Conservation (phyloP, 2,888 invertebrate genomes). For the Cosmia pyralina region DNA sequence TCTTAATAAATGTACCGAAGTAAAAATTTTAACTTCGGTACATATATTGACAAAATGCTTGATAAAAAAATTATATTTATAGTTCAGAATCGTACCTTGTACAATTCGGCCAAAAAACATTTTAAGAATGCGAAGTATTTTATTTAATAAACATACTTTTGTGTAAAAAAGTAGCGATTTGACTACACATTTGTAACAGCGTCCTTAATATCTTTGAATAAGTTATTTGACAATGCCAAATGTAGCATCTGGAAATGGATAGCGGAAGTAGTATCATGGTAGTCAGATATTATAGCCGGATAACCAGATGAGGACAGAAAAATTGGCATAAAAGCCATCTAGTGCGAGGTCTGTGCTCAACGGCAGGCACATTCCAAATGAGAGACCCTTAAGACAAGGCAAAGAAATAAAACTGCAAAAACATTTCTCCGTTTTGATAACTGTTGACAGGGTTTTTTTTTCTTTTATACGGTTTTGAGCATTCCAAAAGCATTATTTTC, state of each 20-base stretch:
- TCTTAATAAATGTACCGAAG: no score
- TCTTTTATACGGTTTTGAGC: neutral
- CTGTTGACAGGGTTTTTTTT: constrained; percentile 22
- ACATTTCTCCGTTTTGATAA: constrained; percentile 35
- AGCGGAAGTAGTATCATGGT: neutral
- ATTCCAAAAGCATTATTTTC: neutral
- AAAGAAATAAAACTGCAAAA: constrained; percentile 45
- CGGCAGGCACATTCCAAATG: constrained; percentile 31
- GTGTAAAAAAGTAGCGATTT: no score
- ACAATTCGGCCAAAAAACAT: no score
- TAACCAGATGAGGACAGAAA: constrained; percentile 20
- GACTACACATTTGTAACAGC: no score
- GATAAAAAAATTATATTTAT: no score
- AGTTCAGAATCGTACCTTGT: no score
- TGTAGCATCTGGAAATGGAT: neutral
- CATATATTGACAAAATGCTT: no score
- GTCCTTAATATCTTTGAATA: neutral
- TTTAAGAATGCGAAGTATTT: no score
- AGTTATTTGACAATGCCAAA: neutral
- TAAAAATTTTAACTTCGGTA: no score
- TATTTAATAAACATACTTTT: no score
- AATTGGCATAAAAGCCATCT: constrained; percentile 16
- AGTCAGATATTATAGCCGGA: constrained; percentile 3
- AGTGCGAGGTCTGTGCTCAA: constrained; percentile 35
- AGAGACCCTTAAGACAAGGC: constrained; percentile 29